Base-by-base conservation (phyloP, 1,140 invertebrate species). In the Zaprionus ghesquierei region DNA sequence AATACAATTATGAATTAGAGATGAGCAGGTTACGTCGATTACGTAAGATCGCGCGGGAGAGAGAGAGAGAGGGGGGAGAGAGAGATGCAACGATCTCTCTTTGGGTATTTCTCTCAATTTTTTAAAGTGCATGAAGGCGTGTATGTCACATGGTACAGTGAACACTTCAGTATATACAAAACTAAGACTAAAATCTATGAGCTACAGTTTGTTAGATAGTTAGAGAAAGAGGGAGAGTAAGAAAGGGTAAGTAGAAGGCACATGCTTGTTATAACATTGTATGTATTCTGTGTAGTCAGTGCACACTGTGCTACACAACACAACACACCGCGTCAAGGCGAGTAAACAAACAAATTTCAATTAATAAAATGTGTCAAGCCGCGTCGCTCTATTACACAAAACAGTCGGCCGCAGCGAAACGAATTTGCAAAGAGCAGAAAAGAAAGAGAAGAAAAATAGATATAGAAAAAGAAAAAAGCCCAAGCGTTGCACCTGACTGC, bases 361-460 rank as follows among this genome's bases (percentile, higher is more conserved):
- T 89, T 89, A 79, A 86, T 89, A 82, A 86, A 86, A 74, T 87
- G 84, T 82, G 82, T 87, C 82, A 89, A 89, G 79, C 79, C 79
- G 69, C 72, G 79, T 79, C 65, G 84, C 75, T 79, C 84, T 69
- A 87, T 84, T 89, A 69, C 72, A 89, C 79, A 86, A 66, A 66
- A 64, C 61, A 33, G 49, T 60, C 59, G n/a, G 50, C 49, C 38
- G 27, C 50, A 58, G 55, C 62, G 13, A 29, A 23, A 22, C 44
- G 27, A 51, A 38, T 20, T n/a, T 29, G 9, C 20, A 49, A 35
- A 51, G 22, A 23, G 18, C 18, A 50, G 18, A 15, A 12, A 8
- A 49, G 9, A 10, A 46, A 46, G n/a, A 44, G 50, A 71, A 49
- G 27, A 63, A 60, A 64, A 18, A 23, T 9, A 9, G 27, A 50